A percentile compares a stretch with the other conserved stretches of the same genome.
phyloP scores from a whole-genome alignment of 2,797 vertebrate species.

The Microcaecilia unicolor region DNA sequence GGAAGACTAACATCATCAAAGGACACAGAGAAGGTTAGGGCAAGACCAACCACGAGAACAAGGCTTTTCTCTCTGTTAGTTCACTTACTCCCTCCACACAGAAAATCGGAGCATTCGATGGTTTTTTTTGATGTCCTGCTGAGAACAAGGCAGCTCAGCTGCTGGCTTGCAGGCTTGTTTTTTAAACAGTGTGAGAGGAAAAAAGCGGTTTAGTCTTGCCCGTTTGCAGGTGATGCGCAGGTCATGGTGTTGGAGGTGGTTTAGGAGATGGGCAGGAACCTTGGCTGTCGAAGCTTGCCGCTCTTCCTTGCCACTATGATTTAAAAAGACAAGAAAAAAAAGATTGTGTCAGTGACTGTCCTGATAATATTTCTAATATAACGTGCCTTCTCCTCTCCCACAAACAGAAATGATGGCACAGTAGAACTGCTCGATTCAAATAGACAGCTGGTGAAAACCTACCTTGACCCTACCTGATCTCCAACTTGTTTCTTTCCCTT shows the following conservation, averaged over 20 bases:
- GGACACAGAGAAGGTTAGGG: slow-evolving; percentile 53
- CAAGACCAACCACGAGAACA: slow-evolving; percentile 34
- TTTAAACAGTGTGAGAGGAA: slow-evolving; percentile 24
- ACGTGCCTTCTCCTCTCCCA: too few species aligned
- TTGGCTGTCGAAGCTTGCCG: slow-evolving; percentile 94
- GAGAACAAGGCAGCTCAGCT: background rate
- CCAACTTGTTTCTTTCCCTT: too few species aligned
- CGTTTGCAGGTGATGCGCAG: background rate
- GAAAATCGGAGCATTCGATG: background rate
- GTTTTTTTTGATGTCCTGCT: slow-evolving; percentile 3
- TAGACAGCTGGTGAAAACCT: too few species aligned
- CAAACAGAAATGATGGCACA: too few species aligned
- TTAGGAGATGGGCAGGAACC: slow-evolving; percentile 89
- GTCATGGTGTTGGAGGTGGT: slow-evolving; percentile 82
- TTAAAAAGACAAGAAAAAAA: slow-evolving; percentile 1
- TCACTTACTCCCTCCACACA: background rate
- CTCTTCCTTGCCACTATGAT: slow-evolving; percentile 86
- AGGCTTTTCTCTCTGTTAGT: too few species aligned
- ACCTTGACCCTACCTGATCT: too few species aligned
- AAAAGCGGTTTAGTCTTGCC: slow-evolving; percentile 17
- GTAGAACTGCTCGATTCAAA: too few species aligned
- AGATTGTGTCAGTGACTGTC: background rate
- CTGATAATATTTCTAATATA: too few species aligned
- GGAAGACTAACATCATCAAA: too few species aligned
- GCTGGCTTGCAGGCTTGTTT: slow-evolving; percentile 6